Evolutionary conservation across 2,888 invertebrate genomes (phyloP).

Genomic region (Dione vanillae): DNA sequence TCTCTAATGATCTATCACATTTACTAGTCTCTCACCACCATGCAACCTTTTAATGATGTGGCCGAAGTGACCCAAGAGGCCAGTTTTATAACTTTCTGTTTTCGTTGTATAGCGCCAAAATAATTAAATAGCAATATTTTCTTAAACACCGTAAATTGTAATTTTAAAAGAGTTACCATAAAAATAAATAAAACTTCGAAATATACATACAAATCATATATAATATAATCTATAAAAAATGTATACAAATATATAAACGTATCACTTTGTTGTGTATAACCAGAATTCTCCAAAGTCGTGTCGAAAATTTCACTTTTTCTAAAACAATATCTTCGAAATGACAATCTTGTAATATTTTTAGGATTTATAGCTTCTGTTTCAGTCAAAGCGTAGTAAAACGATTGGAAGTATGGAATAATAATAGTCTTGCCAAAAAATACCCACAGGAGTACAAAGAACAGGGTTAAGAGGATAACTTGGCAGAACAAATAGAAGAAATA

Average conservation of each 20-base stretch:
- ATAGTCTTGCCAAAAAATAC: conserved; percentile 58
- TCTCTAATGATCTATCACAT: too few relatives aligned
- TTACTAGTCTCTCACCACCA: too few relatives aligned
- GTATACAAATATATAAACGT: conserved; percentile 33
- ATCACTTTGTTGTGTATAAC: conserved; percentile 20
- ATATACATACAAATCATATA: conserved; percentile 45
- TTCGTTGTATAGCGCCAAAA: too few relatives aligned
- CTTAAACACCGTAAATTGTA: too few relatives aligned
- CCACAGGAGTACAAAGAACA: conserved; percentile 63
- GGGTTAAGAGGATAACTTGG: conserved; percentile 66
- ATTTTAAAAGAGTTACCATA: too few relatives aligned
- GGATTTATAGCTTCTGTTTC: conserved; percentile 22
- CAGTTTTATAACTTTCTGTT: too few relatives aligned
- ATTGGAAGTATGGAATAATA: conserved; percentile 61
- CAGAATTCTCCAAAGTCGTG: conserved; percentile 52
- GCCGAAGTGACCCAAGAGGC: too few relatives aligned
- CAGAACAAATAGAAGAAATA: conserved; percentile 75
- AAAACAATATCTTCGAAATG: conserved; percentile 72
- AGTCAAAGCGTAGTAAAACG: conserved; percentile 54
- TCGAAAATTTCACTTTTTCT: conserved; percentile 74
- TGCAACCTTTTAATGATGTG: too few relatives aligned
- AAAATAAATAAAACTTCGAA: conserved; percentile 8
- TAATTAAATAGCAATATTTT: too few relatives aligned
- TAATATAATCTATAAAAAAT: conserved; percentile 42
- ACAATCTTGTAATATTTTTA: conserved; percentile 50